phyloP scores from a whole-genome alignment of 2,113 vertebrate species.

The Cyprinodon variegatus region DNA sequence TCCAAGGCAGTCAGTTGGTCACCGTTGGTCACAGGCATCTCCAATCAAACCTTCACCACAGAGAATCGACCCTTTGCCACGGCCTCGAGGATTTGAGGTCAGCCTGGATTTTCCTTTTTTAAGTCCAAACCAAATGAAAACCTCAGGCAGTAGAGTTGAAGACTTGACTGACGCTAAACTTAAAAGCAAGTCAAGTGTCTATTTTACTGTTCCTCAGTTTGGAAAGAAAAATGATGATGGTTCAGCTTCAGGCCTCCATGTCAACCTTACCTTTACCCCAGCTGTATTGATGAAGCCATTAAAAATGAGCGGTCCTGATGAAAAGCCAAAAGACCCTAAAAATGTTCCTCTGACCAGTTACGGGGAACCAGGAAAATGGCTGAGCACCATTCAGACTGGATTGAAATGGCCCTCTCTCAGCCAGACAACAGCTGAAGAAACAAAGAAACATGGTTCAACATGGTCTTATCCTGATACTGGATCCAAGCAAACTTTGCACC shows the following conservation, averaged over 20 bases:
- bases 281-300: accelerated
- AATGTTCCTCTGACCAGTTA: neutral
- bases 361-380: neutral
- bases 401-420: accelerated
- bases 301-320: neutral
- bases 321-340: neutral
- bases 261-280: neutral
- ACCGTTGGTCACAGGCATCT: neutral
- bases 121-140: neutral
- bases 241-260: slow-evolving; percentile 10
- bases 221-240: too few species aligned
- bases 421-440: neutral
- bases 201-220: neutral
- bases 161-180: neutral
- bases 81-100: slow-evolving; percentile 18
- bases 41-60: neutral
- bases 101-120: slow-evolving; percentile 10
- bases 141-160: neutral
- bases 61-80: accelerated
- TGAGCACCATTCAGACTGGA: neutral
- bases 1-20: neutral
- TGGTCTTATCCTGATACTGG: neutral
- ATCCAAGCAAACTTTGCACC: neutral
- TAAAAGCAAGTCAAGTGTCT: neutral
- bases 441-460: neutral